These are phyloP conservation scores for Chrysomela aeneicollis DNA, from an alignment of 2,888 invertebrate genomes.

Conservation along the genomic window DNA sequence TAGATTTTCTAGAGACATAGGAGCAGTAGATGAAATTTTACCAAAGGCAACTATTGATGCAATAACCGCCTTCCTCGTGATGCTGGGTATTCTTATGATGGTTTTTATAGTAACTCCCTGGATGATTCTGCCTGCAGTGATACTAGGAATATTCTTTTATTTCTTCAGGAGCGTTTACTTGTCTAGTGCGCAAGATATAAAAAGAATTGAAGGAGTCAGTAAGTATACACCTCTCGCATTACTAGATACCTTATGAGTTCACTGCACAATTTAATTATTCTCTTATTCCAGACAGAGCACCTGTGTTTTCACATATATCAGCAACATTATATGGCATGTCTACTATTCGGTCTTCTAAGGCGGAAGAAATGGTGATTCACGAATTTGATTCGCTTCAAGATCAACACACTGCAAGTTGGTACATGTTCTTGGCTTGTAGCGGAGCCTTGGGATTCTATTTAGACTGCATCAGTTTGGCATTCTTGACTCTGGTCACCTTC, in stretches of 20 bases:
- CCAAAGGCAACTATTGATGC: slow-evolving; percentile 72
- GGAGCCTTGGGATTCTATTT: slow-evolving; percentile 73
- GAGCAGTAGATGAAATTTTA: slow-evolving; percentile 76
- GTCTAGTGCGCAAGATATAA: slow-evolving; percentile 75
- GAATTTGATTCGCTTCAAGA: slow-evolving; percentile 81
- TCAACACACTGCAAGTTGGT: slow-evolving; percentile 72
- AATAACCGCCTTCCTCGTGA: slow-evolving; percentile 72
- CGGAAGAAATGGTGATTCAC: slow-evolving; percentile 74
- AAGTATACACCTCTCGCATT: slow-evolving; percentile 21
- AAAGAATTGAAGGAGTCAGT: slow-evolving; percentile 68
- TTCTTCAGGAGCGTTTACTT: slow-evolving; percentile 73
- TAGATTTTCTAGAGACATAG: slow-evolving; percentile 86
- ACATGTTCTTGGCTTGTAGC: slow-evolving; percentile 67
- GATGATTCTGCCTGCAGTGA: slow-evolving; percentile 70
- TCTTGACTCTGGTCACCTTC: slow-evolving; percentile 69
- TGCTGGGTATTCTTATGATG: slow-evolving; percentile 67
- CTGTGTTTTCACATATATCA: slow-evolving; percentile 91
- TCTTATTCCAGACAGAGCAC: slow-evolving; percentile 74
- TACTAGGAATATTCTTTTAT: slow-evolving; percentile 71
- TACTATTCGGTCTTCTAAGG: slow-evolving; percentile 83
- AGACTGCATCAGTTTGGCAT: slow-evolving; percentile 70
- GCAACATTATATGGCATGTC: slow-evolving; percentile 85
- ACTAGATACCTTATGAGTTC: neutral
- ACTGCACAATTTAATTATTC: no score
- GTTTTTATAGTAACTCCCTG: slow-evolving; percentile 75